Evolutionary conservation across 2,113 vertebrate genomes (phyloP).

Genomic region (Neogale vison): DNA sequence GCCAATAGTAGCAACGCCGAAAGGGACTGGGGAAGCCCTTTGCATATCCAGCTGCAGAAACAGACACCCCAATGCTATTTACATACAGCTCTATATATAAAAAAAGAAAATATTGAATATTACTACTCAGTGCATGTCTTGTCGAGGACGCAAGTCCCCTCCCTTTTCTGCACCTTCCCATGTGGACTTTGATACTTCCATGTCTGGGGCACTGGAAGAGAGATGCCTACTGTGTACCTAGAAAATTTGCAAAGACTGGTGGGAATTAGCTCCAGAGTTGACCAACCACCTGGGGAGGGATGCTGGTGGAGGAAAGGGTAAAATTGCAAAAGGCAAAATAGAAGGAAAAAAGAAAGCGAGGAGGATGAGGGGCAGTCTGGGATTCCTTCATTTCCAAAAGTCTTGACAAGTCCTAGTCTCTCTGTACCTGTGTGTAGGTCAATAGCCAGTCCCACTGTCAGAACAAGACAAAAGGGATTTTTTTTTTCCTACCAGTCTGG

Average conservation of each 20-base stretch:
- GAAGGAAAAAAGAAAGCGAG: not conserved
- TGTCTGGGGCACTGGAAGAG: conserved; percentile 72
- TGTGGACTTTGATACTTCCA: conserved; percentile 78
- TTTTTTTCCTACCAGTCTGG: conserved; percentile 47
- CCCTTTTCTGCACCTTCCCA: conserved; percentile 82
- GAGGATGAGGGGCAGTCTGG: not conserved
- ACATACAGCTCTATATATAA: conserved; percentile 70
- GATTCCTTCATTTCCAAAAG: conserved; percentile 42
- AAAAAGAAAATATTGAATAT: conserved; percentile 71
- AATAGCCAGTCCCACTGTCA: not conserved
- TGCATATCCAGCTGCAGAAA: conserved; percentile 83
- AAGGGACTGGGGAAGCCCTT: conserved; percentile 82
- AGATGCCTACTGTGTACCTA: conserved; percentile 68
- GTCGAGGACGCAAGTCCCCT: conserved; percentile 83
- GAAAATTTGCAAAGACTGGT: conserved; percentile 34
- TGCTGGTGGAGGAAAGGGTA: conserved; percentile 35
- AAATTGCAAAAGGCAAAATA: conserved; percentile 39
- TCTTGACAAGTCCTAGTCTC: conserved; percentile 56
- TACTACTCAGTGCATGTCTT: conserved; percentile 85
- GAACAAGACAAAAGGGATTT: conserved; percentile 20
- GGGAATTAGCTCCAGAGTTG: conserved; percentile 42
- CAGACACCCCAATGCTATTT: conserved; percentile 85
- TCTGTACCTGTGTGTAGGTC: not conserved
- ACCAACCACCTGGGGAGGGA: not conserved
- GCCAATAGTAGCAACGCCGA: conserved; percentile 68